phyloP scores from a whole-genome alignment of 1,140 invertebrate genomes.

The Danaus melanippus region DNA sequence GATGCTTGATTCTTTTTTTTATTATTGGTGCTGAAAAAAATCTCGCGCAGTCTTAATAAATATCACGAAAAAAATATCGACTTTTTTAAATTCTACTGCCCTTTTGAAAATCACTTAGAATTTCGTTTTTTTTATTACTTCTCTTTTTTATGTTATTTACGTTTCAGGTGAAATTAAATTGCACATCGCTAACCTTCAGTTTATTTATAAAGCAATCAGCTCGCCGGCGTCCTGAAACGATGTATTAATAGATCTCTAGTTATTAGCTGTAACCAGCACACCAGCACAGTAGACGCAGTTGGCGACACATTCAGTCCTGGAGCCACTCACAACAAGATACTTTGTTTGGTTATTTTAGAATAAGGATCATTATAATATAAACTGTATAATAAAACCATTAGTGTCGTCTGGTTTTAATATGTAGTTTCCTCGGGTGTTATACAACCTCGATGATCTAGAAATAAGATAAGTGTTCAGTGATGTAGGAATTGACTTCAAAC shows the following conservation, averaged over 20 bases:
- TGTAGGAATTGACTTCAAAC: no score
- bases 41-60: no score
- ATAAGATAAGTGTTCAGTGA: no score
- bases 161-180: background rate
- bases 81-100: no score
- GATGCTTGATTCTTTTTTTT: no score
- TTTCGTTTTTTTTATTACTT: background rate
- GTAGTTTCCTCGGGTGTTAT: no score
- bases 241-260: conserved; percentile 11
- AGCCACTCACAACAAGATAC: background rate
- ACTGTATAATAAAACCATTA: conserved; percentile 2
- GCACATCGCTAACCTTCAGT: conserved; percentile 6
- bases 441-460: no score
- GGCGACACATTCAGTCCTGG: background rate
- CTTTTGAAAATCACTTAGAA: no score
- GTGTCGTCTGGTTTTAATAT: background rate
- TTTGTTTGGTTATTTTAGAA: conserved; percentile 1
- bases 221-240: conserved; percentile 11
- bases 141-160: background rate
- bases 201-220: conserved; percentile 31
- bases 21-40: no score
- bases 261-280: conserved; percentile 6
- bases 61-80: no score
- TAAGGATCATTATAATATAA: background rate
- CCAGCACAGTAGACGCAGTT: background rate